Evolutionary conservation across 1,140 invertebrate species (phyloP).

Genomic region (Cardiocondyla obscurior): DNA sequence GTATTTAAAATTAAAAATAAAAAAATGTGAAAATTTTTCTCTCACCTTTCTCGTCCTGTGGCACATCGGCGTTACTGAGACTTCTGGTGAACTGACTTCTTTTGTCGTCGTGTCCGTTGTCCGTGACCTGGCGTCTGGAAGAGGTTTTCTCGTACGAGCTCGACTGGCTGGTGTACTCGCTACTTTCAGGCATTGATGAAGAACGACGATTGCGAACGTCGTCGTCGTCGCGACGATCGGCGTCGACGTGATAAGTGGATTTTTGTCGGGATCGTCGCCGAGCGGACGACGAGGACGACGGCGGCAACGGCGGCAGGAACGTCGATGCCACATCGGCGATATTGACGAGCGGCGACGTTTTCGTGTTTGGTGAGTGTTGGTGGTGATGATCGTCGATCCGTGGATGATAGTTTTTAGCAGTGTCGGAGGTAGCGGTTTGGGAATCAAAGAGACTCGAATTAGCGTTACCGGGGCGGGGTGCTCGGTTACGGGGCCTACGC

Average conservation of each 20-base stretch:
- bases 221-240: conserved; percentile 65
- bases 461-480: conserved; percentile 84
- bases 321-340: conserved; percentile 40
- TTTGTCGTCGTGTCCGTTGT: conserved; percentile 80
- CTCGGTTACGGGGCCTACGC: conserved; percentile 83
- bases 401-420: conserved; percentile 81
- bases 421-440: conserved; percentile 84
- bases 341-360: conserved; percentile 68
- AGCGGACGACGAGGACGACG: conserved; percentile 30
- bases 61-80: conserved; percentile 91
- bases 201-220: conserved; percentile 78
- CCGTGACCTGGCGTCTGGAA: conserved; percentile 76
- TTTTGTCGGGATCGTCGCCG: conserved; percentile 67
- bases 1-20: too few species aligned
- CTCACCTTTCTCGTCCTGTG: conserved; percentile 92
- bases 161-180: conserved; percentile 81
- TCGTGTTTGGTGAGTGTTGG: conserved; percentile 70
- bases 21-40: neutral
- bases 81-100: conserved; percentile 91
- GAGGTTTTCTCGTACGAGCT: conserved; percentile 81
- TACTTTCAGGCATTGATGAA: conserved; percentile 82
- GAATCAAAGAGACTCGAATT: conserved; percentile 85
- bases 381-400: conserved; percentile 73
- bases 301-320: conserved; percentile 1
- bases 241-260: conserved; percentile 55